phyloP scores from a whole-genome alignment of 2,797 vertebrate genomes.

The Acanthornis magna region DNA sequence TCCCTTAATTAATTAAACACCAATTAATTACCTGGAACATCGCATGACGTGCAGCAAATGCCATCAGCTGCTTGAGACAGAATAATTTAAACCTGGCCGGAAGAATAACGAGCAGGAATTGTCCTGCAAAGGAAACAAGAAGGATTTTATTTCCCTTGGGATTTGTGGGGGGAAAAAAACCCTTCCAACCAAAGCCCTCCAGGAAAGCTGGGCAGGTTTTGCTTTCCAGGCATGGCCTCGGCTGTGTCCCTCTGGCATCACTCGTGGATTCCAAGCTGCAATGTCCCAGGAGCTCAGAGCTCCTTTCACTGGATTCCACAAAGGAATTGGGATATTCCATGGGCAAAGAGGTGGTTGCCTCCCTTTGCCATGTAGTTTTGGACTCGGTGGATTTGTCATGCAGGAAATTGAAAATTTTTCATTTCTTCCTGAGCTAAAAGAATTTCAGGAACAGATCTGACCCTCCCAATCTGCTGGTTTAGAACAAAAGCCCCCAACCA shows the following conservation, averaged over 20 bases:
- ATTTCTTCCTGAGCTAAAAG: not conserved
- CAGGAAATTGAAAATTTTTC: not conserved
- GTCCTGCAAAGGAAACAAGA: not conserved
- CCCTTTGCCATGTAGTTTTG: not conserved
- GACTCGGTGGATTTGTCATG: not conserved
- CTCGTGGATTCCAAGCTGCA: not conserved
- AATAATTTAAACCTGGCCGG: not conserved
- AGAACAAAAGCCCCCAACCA: not conserved
- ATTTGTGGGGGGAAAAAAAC: not conserved
- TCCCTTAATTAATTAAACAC: conserved; percentile 66
- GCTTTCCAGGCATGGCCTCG: not conserved
- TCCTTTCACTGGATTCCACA: not conserved
- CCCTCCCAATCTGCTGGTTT: not conserved
- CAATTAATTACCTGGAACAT: conserved; percentile 60
- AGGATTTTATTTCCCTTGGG: not conserved
- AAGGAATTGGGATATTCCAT: accelerated
- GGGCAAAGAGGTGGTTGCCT: not conserved
- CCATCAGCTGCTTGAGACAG: conserved; percentile 24
- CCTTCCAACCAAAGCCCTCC: not conserved
- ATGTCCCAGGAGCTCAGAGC: accelerated
- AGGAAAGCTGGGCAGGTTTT: not conserved
- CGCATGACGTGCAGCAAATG: conserved; percentile 17
- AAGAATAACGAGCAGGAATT: not conserved
- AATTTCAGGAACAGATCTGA: not conserved
- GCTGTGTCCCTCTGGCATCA: not conserved